These are phyloP conservation scores for Nasonia oneida DNA, from an alignment of 2,888 invertebrate species.

Conservation along the genomic window DNA sequence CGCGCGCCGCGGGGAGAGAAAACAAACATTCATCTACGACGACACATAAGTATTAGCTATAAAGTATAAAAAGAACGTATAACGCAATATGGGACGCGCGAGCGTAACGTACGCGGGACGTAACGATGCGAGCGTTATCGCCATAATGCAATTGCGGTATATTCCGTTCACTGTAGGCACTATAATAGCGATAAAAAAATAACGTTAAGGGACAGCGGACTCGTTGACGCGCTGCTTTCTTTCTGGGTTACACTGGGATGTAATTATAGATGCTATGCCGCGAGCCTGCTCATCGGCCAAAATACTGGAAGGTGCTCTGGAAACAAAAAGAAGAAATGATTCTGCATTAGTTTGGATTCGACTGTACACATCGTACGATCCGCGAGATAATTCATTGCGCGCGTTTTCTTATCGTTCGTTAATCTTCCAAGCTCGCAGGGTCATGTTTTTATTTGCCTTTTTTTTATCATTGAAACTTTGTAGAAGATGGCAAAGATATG, in stretches of 20 bases:
- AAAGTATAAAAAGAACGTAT: constrained; percentile 8
- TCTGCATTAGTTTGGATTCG: too few species aligned
- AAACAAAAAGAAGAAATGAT: constrained; percentile 41
- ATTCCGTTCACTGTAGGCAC: neutral
- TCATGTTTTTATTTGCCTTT: too few species aligned
- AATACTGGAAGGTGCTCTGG: constrained; percentile 76
- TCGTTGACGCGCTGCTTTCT: constrained; percentile 4
- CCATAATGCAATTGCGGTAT: neutral
- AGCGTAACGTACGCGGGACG: too few species aligned
- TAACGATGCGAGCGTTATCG: neutral
- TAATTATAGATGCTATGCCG: constrained; percentile 50
- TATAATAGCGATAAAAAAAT: constrained; percentile 34
- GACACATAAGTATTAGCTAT: neutral
- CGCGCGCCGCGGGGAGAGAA: neutral
- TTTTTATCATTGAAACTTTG: too few species aligned
- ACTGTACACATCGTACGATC: too few species aligned
- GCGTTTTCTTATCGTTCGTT: too few species aligned
- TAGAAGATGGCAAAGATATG: too few species aligned
- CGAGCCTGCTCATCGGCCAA: constrained; percentile 78
- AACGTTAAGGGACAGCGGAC: constrained; percentile 17
- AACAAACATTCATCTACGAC: constrained; percentile 8
- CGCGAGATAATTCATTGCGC: too few species aligned
- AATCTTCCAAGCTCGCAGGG: too few species aligned
- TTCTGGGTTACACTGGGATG: constrained; percentile 64
- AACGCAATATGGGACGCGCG: neutral